Conservation (phyloP, 2,113 vertebrate genomes). For the Clarias gariepinus region DNA sequence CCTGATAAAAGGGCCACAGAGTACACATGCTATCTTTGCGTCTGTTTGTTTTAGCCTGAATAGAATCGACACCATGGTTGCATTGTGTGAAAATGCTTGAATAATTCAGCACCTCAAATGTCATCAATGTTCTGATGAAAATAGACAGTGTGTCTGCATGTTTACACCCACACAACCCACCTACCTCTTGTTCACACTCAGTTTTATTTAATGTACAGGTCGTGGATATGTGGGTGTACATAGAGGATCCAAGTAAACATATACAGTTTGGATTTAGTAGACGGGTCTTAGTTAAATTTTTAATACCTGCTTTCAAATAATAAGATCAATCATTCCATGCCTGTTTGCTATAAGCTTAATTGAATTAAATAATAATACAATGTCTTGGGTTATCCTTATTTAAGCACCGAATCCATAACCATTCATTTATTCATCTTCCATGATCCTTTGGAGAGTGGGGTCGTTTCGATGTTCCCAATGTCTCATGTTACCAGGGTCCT, state of each 20-base stretch:
- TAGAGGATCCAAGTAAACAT: not conserved
- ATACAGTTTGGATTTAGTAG: not conserved
- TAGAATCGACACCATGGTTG: not conserved
- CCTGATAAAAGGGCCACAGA: not conserved
- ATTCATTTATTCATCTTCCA: no score
- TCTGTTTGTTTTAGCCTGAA: not conserved
- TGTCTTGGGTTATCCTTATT: not conserved
- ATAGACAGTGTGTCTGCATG: not conserved
- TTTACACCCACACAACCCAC: constrained; percentile 6
- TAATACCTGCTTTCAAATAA: not conserved
- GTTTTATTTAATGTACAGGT: not conserved
- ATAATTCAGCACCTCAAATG: constrained; percentile 9
- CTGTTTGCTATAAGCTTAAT: not conserved
- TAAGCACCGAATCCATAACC: not conserved
- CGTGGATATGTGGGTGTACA: not conserved
- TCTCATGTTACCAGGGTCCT: no score
- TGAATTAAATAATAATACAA: not conserved
- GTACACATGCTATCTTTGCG: not conserved
- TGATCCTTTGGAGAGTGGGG: no score
- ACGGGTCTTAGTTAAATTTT: not conserved
- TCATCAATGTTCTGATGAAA: constrained; percentile 14
- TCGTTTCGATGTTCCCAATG: no score
- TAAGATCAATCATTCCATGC: not conserved
- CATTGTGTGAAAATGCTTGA: not conserved
- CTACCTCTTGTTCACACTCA: not conserved